These are phyloP conservation scores for Apotomis capreana DNA, from an alignment of 2,888 invertebrate species.

Conservation along the genomic window DNA sequence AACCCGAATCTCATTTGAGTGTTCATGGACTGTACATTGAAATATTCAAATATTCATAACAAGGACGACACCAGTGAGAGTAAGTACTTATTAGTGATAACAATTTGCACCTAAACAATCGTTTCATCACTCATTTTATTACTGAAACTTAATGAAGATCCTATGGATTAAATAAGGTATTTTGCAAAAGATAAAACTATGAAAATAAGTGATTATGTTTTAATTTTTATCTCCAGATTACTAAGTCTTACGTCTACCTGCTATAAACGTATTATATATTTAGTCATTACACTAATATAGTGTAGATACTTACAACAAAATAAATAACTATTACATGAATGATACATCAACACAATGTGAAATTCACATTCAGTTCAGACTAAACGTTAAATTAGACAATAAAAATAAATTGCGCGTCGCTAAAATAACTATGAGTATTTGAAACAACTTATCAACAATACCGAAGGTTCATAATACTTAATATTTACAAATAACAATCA, in stretches of 20 bases:
- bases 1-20: too few species aligned
- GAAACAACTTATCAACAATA: slow-evolving; percentile 66
- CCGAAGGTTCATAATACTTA: slow-evolving; percentile 62
- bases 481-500: slow-evolving; percentile 68
- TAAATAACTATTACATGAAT: slow-evolving; percentile 53
- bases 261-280: slow-evolving; percentile 50
- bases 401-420: slow-evolving; percentile 52
- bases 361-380: slow-evolving; percentile 39
- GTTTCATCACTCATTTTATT: too few species aligned
- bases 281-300: slow-evolving; percentile 81
- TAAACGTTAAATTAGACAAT: slow-evolving; percentile 34
- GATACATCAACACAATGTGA: slow-evolving; percentile 18
- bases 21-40: too few species aligned
- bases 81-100: too few species aligned
- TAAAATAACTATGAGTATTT: slow-evolving; percentile 74
- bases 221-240: slow-evolving; percentile 62
- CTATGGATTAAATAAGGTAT: not conserved
- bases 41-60: too few species aligned
- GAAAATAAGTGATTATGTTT: slow-evolving; percentile 58
- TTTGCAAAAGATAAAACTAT: slow-evolving; percentile 40
- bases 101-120: too few species aligned
- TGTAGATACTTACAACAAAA: slow-evolving; percentile 67
- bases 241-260: slow-evolving; percentile 59
- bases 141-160: too few species aligned
- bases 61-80: too few species aligned